Conservation (phyloP, 2,113 vertebrate species). For the Lophotis ruficrista region DNA sequence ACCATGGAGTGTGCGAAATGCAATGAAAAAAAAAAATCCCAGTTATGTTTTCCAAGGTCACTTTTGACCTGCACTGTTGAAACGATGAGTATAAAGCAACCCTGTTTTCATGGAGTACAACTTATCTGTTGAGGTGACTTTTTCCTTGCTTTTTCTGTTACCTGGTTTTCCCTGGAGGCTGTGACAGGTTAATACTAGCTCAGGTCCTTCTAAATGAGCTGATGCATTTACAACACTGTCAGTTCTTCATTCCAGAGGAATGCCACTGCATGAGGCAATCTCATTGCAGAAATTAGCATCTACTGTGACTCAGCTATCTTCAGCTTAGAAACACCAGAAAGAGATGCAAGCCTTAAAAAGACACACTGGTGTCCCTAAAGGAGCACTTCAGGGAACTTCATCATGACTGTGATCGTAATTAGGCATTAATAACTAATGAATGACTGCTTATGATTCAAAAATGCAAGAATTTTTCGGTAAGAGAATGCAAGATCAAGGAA, state of each 20-base stretch:
- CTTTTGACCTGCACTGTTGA: background rate
- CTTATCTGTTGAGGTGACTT: background rate
- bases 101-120: background rate
- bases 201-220: slow-evolving; percentile 19
- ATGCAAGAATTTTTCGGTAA: background rate
- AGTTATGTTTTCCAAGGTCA: background rate
- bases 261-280: background rate
- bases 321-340: background rate
- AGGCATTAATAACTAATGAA: background rate
- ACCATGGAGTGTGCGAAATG: background rate
- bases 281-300: slow-evolving; percentile 34
- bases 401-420: slow-evolving; percentile 24
- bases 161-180: background rate
- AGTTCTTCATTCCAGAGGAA: background rate
- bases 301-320: slow-evolving; percentile 57
- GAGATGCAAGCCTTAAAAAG: slow-evolving; percentile 10
- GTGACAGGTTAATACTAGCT: background rate
- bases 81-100: background rate
- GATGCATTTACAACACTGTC: background rate
- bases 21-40: background rate
- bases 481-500: slow-evolving; percentile 6
- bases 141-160: background rate
- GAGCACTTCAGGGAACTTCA: background rate
- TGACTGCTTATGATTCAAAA: background rate
- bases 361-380: background rate